A percentile compares a stretch with the other conserved stretches of the same genome.
phyloP scores from a whole-genome alignment of 2,113 vertebrate genomes.

The Donacobius atricapilla region DNA sequence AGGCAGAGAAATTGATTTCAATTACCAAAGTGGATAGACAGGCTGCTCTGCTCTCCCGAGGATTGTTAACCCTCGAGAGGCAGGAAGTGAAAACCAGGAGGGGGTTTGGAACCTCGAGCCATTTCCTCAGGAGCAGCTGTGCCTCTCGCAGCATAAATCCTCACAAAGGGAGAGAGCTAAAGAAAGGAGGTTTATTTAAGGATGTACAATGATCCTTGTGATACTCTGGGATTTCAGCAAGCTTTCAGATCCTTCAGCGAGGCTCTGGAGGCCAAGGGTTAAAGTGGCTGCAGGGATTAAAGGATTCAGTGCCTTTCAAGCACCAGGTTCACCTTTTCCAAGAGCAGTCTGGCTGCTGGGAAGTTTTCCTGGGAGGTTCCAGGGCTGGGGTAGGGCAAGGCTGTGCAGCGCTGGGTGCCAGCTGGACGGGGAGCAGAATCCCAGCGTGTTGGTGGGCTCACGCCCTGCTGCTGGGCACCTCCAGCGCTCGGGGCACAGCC shows the following conservation, averaged over 20 bases:
- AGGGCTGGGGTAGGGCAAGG: background rate
- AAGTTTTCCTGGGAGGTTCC: background rate
- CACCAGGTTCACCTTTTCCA: background rate
- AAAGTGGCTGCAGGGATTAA: conserved; percentile 49
- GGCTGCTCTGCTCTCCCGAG: conserved; percentile 45
- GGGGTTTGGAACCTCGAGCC: background rate
- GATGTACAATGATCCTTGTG: conserved; percentile 55
- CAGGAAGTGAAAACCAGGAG: background rate
- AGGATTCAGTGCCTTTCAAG: conserved; percentile 17
- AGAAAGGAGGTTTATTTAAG: conserved; percentile 53
- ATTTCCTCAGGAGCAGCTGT: background rate
- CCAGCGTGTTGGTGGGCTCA: fast-evolving
- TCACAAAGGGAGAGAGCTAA: conserved; percentile 17
- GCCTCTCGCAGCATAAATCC: conserved; percentile 8
- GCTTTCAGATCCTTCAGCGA: background rate
- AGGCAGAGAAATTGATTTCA: conserved; percentile 84
- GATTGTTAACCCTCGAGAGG: conserved; percentile 68
- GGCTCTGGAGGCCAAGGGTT: conserved; percentile 44
- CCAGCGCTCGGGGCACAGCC: background rate
- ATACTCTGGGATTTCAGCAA: conserved; percentile 50
- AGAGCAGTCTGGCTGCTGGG: background rate
- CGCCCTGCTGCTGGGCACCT: background rate
- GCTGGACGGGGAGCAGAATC: background rate
- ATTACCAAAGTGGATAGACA: conserved; percentile 77
- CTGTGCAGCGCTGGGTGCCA: background rate